phyloP scores from a whole-genome alignment of 2,888 invertebrate genomes.

The Nomada ruficornis region DNA sequence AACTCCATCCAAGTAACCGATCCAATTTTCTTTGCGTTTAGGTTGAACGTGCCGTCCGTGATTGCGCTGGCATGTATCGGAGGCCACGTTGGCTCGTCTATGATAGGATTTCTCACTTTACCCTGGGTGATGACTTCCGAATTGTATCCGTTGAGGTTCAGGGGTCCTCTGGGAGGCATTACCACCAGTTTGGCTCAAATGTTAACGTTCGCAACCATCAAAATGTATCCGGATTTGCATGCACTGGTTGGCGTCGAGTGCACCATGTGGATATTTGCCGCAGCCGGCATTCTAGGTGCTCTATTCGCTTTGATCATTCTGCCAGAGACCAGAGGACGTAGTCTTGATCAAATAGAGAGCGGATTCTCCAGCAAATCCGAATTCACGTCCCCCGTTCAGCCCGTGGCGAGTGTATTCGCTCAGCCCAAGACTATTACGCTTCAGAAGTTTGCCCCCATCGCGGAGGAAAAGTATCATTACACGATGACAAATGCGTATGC shows the following conservation, averaged over 20 bases:
- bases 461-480: slow-evolving; percentile 73
- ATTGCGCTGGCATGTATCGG: slow-evolving; percentile 87
- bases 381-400: not conserved
- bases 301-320: slow-evolving; percentile 87
- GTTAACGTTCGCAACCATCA: slow-evolving; percentile 89
- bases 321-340: slow-evolving; percentile 90
- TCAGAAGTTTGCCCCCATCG: slow-evolving; percentile 72
- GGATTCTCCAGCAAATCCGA: slow-evolving; percentile 85
- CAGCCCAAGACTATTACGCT: slow-evolving; percentile 70
- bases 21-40: not conserved
- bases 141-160: slow-evolving; percentile 88
- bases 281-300: slow-evolving; percentile 87
- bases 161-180: slow-evolving; percentile 89
- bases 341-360: slow-evolving; percentile 88
- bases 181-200: slow-evolving; percentile 90
- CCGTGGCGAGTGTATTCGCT: slow-evolving; percentile 38
- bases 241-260: slow-evolving; percentile 87
- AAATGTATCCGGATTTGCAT: slow-evolving; percentile 89
- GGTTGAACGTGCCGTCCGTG: slow-evolving; percentile 78
- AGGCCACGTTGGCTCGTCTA: slow-evolving; percentile 89
- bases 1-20: not conserved
- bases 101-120: slow-evolving; percentile 90
- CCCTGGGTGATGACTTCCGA: slow-evolving; percentile 92
- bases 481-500: slow-evolving; percentile 69
- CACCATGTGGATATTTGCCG: slow-evolving; percentile 88